A percentile compares a stretch with the other conserved stretches of the same genome.
phyloP scores from a whole-genome alignment of 2,797 vertebrate genomes.

The Enteromius paludinosus region DNA sequence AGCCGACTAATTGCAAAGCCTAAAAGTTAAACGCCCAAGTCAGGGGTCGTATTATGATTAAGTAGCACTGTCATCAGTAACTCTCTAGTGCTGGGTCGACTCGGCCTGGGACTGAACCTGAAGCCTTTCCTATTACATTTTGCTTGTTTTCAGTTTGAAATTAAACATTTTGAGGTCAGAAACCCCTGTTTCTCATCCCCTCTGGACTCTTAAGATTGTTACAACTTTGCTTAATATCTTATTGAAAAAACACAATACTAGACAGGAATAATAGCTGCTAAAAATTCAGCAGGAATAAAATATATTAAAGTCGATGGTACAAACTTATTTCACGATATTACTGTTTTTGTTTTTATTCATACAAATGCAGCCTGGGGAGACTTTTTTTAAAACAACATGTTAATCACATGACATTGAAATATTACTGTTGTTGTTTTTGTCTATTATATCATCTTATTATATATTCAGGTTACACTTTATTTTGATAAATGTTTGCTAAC shows the following conservation, averaged over 20 bases:
- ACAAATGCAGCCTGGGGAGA: background rate
- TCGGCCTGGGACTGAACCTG: background rate
- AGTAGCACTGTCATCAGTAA: conserved; percentile 1
- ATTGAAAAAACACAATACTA: too few species aligned
- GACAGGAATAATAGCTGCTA: background rate
- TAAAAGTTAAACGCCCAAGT: conserved; percentile 5
- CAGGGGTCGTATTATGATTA: conserved; percentile 4
- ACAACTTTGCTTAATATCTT: too few species aligned
- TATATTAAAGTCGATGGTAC: background rate
- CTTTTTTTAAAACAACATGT: background rate
- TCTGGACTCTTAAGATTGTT: background rate
- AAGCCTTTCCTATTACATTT: background rate
- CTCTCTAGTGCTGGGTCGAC: background rate
- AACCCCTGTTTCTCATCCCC: background rate
- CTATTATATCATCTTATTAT: too few species aligned
- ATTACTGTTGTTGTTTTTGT: too few species aligned
- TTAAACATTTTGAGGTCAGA: background rate
- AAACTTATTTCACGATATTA: background rate
- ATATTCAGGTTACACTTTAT: too few species aligned
- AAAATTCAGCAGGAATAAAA: background rate
- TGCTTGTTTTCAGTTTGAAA: background rate
- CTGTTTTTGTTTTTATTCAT: background rate
- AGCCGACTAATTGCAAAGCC: background rate
- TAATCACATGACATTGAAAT: background rate
- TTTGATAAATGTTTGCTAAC: too few species aligned